Evolutionary conservation across 2,113 vertebrate genomes (phyloP), one percentile per base, ranked within the genome.

Genomic region (Corythornis cristatus): DNA sequence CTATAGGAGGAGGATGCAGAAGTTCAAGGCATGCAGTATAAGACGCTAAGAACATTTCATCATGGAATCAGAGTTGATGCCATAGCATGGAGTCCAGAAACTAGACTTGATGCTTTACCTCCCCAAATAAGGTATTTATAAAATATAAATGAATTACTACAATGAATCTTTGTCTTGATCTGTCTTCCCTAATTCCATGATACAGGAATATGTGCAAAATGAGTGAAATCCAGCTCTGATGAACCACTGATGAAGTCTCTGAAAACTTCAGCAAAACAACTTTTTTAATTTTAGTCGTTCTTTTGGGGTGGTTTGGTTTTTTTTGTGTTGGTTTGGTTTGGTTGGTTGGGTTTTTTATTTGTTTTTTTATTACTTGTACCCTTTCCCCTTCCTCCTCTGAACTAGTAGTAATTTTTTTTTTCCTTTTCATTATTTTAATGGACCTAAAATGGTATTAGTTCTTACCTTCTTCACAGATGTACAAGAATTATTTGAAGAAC

Each of bases 1-100:
- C 95, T 97, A 8, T 89, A 99, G 99, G 99, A 99, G 93, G 99
- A 99, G 93, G 98, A 99, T 90, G 82, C 98, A 40, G 98, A 99
- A 64, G 80, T 99, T 19, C 98, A 99, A 50, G 99, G 99, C 66
- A 97, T 99, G 78, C 98, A 99, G 14, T 99, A 99, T 94, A 98
- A 97, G 64, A 97, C 98, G 10, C 96, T 99, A 8, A 98, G 98
- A 83, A 98, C 98, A 0, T 99, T 99, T 95, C 97, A 98, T 67
- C 99, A 99, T 61, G 99, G 98, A 46, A 94, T 98, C 33, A 96
- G 98, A 29, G 98, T 99, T 4, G 99, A 99, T 43, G 97, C 98
- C 51, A 98, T 99, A 35, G 99, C 99, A 1, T 99, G 99, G 99
- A 99, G 99, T 93, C 99, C 99, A 14, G 98, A 99, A 96, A 98